These are phyloP conservation scores for Adelosebastes latens DNA, from an alignment of 2,797 vertebrate genomes.

Conservation along the genomic window DNA sequence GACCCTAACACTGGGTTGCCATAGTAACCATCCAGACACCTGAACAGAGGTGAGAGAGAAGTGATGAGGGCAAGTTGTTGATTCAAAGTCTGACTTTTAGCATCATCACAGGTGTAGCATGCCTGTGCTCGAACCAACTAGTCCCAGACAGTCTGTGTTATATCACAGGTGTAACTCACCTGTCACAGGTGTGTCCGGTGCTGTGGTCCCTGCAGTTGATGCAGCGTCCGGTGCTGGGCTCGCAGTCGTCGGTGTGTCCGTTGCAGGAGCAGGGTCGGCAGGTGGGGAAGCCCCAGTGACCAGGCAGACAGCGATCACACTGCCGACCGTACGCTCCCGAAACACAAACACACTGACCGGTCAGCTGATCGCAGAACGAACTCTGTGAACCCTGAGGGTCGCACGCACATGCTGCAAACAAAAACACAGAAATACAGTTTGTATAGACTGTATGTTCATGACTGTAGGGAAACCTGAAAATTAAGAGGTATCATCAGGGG, in stretches of 20 bases:
- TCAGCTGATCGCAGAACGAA: conserved; percentile 86
- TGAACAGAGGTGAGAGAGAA: conserved; percentile 51
- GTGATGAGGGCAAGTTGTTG: neutral
- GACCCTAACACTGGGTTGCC: conserved; percentile 92
- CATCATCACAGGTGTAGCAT: neutral
- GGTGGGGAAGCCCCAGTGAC: conserved; percentile 94
- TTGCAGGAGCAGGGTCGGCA: conserved; percentile 94
- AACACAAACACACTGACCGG: conserved; percentile 92
- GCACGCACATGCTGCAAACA: conserved; percentile 88
- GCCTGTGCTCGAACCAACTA: neutral
- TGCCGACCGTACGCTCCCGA: conserved; percentile 86
- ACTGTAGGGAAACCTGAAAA: neutral
- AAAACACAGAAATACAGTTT: neutral
- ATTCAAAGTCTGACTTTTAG: neutral
- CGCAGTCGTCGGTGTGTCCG: conserved; percentile 88
- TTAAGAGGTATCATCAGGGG: neutral
- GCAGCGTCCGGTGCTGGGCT: conserved; percentile 86
- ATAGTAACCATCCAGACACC: conserved; percentile 92
- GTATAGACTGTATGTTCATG: neutral
- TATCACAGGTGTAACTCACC: conserved; percentile 72
- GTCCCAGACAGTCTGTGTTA: neutral
- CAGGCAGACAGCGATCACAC: conserved; percentile 91
- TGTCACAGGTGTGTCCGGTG: conserved; percentile 89
- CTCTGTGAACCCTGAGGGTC: conserved; percentile 87
- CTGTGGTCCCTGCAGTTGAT: conserved; percentile 89